A percentile compares a stretch with the other conserved stretches of the same genome.
Evolutionary conservation across 2,113 vertebrate species (phyloP).

Genomic region (Myodes glareolus): DNA sequence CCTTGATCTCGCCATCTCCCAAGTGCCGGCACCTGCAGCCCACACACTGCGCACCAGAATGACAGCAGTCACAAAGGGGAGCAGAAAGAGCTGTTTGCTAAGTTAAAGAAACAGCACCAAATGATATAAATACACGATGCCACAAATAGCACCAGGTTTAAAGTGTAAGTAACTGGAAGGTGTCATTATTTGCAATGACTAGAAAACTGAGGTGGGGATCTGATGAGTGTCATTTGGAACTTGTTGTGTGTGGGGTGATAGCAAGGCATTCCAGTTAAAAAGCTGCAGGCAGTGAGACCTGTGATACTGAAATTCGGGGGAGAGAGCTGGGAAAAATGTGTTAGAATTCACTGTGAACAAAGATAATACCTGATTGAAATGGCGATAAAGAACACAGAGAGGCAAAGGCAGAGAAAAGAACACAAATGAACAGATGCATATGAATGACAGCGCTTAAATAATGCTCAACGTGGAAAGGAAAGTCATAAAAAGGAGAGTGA

Average conservation of each 20-base stretch:
- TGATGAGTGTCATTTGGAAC: slow-evolving; percentile 34
- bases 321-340: background rate
- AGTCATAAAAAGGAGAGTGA: background rate
- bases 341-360: background rate
- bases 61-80: background rate
- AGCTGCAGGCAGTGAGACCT: background rate
- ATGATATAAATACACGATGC: slow-evolving; percentile 15
- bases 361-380: background rate
- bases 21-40: background rate
- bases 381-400: background rate
- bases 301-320: background rate
- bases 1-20: background rate
- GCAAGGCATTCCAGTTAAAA: background rate
- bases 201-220: slow-evolving; percentile 14
- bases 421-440: background rate
- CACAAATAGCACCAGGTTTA: slow-evolving; percentile 20
- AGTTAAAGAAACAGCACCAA: background rate
- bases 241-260: background rate
- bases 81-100: background rate
- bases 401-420: background rate
- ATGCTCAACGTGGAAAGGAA: background rate
- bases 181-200: background rate
- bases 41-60: background rate
- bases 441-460: background rate
- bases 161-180: slow-evolving; percentile 30